These are phyloP conservation scores for Microcebus ravelobensis DNA, from an alignment of 2,113 vertebrate genomes.

Conservation along the genomic window DNA sequence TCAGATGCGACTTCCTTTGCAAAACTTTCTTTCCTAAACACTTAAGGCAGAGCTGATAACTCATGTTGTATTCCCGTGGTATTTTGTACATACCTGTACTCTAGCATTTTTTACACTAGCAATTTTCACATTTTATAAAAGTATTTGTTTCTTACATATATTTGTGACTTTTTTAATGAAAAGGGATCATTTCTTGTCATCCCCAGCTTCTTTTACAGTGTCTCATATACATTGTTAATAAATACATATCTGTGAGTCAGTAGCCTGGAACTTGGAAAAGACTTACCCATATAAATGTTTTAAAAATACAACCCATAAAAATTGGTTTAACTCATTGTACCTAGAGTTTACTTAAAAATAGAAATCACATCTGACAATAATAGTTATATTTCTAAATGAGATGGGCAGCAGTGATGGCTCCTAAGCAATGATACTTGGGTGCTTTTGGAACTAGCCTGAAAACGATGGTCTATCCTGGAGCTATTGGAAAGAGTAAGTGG, in stretches of 20 bases:
- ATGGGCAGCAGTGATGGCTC: not conserved
- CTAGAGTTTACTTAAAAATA: not conserved
- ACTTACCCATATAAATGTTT: not conserved
- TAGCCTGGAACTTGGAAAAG: not conserved
- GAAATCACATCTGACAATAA: not conserved
- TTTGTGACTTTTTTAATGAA: not conserved
- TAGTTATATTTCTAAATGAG: not conserved
- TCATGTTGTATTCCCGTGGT: not conserved
- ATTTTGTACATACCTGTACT: not conserved
- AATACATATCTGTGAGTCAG: not conserved
- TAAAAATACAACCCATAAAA: not conserved
- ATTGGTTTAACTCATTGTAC: not conserved
- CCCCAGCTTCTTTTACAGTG: not conserved
- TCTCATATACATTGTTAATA: not conserved
- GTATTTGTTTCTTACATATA: not conserved
- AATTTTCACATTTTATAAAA: not conserved
- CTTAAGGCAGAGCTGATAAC: not conserved
- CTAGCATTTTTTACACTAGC: not conserved
- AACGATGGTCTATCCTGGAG: not conserved
- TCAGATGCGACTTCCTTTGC: not conserved
- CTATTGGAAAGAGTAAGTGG: not conserved
- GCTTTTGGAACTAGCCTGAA: not conserved
- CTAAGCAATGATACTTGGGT: not conserved
- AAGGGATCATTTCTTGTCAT: not conserved
- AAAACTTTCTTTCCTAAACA: not conserved